Conservation (phyloP, 1,140 invertebrate species). For the Hesperophylax magnus region DNA sequence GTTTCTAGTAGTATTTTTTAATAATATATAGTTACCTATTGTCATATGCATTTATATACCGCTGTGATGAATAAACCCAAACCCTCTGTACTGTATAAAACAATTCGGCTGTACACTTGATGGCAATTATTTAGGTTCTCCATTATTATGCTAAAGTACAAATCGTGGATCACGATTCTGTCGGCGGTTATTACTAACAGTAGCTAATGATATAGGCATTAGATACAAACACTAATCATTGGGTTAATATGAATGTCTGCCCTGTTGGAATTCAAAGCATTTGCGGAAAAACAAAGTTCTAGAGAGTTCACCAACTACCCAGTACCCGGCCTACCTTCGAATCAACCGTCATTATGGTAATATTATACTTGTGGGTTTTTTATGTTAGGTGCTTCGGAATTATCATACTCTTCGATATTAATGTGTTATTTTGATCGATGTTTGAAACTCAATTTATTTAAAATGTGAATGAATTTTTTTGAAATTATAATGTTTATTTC, state of each 20-base stretch:
- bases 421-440: too few relatives aligned
- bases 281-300: not conserved
- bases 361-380: too few relatives aligned
- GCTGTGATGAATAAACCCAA: not conserved
- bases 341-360: too few relatives aligned
- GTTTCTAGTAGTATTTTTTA: too few relatives aligned
- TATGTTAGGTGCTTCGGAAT: too few relatives aligned
- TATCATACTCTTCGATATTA: too few relatives aligned
- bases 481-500: too few relatives aligned
- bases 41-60: not conserved
- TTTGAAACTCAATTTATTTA: too few relatives aligned
- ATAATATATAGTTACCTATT: too few relatives aligned
- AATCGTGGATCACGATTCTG: slow-evolving; percentile 17
- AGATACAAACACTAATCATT: slow-evolving; percentile 21
- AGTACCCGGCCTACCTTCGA: too few relatives aligned
- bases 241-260: slow-evolving; percentile 15
- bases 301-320: too few relatives aligned
- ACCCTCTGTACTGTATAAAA: not conserved
- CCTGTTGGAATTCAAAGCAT: not conserved
- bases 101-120: slow-evolving; percentile 16
- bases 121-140: slow-evolving; percentile 10
- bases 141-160: slow-evolving; percentile 19
- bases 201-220: slow-evolving; percentile 30
- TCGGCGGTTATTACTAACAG: slow-evolving; percentile 30
- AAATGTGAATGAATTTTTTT: too few relatives aligned